Conservation (phyloP, 2,888 invertebrate species). For the Phyto melanocephala region DNA sequence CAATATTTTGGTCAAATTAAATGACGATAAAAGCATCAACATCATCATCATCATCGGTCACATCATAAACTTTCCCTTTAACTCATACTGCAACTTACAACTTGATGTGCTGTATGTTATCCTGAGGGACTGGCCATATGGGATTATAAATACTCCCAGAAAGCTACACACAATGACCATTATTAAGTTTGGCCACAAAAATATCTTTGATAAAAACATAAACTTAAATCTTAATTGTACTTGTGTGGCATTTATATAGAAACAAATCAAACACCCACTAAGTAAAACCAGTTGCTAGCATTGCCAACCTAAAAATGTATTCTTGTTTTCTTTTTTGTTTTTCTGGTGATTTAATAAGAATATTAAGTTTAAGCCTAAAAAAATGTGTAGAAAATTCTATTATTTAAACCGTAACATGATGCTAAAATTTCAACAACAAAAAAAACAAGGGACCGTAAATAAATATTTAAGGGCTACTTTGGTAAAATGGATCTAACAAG, state of each 20-base stretch:
- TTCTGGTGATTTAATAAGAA: not conserved
- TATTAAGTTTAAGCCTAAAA: not conserved
- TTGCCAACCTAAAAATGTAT: not conserved
- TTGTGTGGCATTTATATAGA: not conserved
- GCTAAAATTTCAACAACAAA: not conserved
- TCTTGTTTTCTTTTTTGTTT: not conserved
- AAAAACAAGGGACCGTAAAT: not conserved
- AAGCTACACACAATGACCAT: not conserved
- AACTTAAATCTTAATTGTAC: not conserved
- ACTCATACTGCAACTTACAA: not conserved
- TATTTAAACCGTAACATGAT: not conserved
- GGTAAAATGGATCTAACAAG: not conserved
- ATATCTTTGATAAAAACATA: not conserved
- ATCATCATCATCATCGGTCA: not conserved
- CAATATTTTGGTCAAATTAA: slow-evolving; percentile 28
- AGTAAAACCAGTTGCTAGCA: not conserved
- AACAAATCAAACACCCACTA: not conserved
- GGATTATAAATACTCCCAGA: not conserved
- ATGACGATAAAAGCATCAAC: slow-evolving; percentile 20
- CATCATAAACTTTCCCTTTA: not conserved
- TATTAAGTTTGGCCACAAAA: slow-evolving; percentile 1
- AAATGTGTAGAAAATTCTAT: not conserved
- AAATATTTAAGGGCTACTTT: not conserved
- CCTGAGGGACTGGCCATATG: not conserved
- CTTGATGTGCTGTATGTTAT: not conserved